Base-by-base conservation (phyloP, 2,113 vertebrate species). In the Vireo altiloquus region DNA sequence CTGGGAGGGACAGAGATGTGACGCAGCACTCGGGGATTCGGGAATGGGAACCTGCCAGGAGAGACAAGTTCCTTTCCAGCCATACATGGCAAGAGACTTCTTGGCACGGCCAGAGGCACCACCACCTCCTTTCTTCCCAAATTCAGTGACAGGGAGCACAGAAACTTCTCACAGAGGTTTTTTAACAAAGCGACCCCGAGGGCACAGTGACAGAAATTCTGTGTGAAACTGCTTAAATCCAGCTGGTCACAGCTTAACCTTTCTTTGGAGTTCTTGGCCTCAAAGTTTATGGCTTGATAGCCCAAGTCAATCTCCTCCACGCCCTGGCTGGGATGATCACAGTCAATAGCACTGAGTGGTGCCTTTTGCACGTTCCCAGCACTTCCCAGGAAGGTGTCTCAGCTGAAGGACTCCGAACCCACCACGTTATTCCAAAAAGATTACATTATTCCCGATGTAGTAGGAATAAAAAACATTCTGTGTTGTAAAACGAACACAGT, bases 1-100 rank as follows among this genome's bases (percentile, higher is more conserved):
- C 72, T 44, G 65, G 25, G 60, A 83, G 68, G 2, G 46, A 59
- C 83, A 16, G 60, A 31, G 69, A 52, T 18, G 68, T 59, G 42
- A 61, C 0, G 7, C 80, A 61, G 80, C 64, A 28, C 4, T 6
- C 0, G 0, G 75, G 37, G 37, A 47, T 47, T 19, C 0, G 2
- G 53, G 5, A 23, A 31, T 2, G 0, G 10, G 42, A 42, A 56
- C 1, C 1, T 18, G 39, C 63, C 65, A 56, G 33, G 39, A 56
- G 13, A 89, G 9, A 44, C 19, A 39, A 91, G 49, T 37, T 60
- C 30, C 42, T 3, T 80, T 64, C 50, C 61, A 61, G 27, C 39
- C 33, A 33, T 8, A 13, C 13, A 31, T 3, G 63, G 52, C 64
- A 75, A 15, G 24, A 61, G 39, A 11, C 40, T 47, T 61, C 80